Conservation (phyloP, 23 tunicate species). For the Styela plicata region DNA sequence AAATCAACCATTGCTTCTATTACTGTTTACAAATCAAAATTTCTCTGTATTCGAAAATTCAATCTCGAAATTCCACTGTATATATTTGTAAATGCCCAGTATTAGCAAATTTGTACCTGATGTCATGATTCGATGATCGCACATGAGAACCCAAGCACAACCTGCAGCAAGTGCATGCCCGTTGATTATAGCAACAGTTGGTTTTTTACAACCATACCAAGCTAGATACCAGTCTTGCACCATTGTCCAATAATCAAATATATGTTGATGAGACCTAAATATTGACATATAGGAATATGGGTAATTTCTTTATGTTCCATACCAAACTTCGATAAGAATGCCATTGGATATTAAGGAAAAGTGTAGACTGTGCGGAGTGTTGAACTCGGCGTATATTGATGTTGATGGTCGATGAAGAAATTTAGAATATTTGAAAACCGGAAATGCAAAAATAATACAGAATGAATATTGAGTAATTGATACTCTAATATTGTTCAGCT, state of each 20-base stretch:
- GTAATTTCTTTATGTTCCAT: no score
- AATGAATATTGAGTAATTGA: no score
- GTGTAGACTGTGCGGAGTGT: no score
- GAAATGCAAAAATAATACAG: no score
- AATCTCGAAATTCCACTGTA: neutral
- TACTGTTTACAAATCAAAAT: neutral
- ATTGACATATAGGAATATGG: no score
- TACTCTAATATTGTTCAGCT: no score
- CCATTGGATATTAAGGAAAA: neutral
- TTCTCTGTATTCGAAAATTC: neutral
- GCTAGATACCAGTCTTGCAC: slow-evolving; percentile 89
- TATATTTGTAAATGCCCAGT: neutral
- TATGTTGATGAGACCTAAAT: slow-evolving; percentile 46
- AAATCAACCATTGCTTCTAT: no score
- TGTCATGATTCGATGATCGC: slow-evolving; percentile 69
- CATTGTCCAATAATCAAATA: slow-evolving; percentile 57
- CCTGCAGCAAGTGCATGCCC: slow-evolving; percentile 96
- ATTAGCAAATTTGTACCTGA: slow-evolving; percentile 11
- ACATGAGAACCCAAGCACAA: slow-evolving; percentile 82
- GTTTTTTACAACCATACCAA: slow-evolving; percentile 58
- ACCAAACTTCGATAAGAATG: neutral
- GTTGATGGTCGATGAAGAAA: no score
- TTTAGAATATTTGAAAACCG: no score
- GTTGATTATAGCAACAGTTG: slow-evolving; percentile 87
- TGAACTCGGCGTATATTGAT: no score